phyloP scores from a whole-genome alignment of 2,888 invertebrate species.

The Melinaea marsaeus region DNA sequence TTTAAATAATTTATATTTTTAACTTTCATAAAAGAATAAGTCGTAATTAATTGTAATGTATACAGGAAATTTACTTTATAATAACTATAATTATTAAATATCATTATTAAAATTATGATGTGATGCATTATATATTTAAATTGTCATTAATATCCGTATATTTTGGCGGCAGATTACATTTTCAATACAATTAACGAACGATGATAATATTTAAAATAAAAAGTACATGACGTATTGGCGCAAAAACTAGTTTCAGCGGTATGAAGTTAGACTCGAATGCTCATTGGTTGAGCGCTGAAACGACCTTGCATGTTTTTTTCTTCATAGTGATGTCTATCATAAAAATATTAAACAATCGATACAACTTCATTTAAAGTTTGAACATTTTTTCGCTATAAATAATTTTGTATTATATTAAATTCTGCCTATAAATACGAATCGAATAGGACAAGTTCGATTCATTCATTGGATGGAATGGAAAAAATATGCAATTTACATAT shows the following conservation, averaged over 20 bases:
- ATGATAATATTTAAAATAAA: slow-evolving; percentile 15
- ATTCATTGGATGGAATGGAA: no score
- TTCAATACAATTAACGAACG: background rate
- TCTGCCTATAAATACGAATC: no score
- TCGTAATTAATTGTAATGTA: background rate
- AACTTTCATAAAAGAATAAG: background rate
- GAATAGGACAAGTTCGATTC: no score
- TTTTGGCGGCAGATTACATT: background rate
- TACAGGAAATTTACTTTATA: no score
- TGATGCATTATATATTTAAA: background rate
- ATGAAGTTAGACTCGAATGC: slow-evolving; percentile 46
- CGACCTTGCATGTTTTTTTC: slow-evolving; percentile 66
- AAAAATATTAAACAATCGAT: slow-evolving; percentile 1
- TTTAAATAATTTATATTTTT: background rate
- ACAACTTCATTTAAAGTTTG: background rate
- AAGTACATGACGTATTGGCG: slow-evolving; percentile 35
- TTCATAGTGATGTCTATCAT: slow-evolving; percentile 49
- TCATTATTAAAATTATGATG: background rate
- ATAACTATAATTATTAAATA: background rate
- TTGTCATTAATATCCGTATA: background rate
- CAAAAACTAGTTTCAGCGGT: slow-evolving; percentile 33
- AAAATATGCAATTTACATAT: no score
- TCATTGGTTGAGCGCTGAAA: slow-evolving; percentile 49
- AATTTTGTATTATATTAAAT: no score
- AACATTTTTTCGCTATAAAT: no score